Percentiles rank a stretch among this genome's conserved stretches.
Evolutionary conservation across 1,140 invertebrate genomes (phyloP).

Genomic region (Trinorchestia longiramus): DNA sequence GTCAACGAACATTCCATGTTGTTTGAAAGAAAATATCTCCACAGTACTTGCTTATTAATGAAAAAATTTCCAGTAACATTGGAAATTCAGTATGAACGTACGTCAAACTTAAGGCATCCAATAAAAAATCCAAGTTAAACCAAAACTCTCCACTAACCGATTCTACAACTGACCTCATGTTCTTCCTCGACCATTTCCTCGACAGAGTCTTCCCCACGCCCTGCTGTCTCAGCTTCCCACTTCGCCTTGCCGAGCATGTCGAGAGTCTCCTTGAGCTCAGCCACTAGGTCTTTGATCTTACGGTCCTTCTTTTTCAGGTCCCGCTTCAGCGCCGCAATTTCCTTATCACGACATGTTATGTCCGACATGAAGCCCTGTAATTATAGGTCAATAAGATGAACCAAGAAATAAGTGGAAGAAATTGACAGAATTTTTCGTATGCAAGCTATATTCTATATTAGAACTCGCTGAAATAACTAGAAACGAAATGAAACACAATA

Average conservation of each 20-base stretch:
- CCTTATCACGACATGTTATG: conserved; percentile 64
- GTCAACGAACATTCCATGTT: too few species aligned
- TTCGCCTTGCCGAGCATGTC: conserved; percentile 69
- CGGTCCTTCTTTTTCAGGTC: conserved; percentile 70
- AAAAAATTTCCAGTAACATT: not conserved
- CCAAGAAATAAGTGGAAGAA: not conserved
- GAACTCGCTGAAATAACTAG: not conserved
- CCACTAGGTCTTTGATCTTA: conserved; percentile 67
- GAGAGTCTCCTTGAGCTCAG: conserved; percentile 69
- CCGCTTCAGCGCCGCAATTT: conserved; percentile 65
- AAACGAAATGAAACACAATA: not conserved
- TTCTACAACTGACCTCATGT: conserved; percentile 66
- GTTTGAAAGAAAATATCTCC: not conserved
- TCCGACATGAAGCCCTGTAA: conserved; percentile 57
- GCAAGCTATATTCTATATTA: not conserved
- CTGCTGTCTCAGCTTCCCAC: conserved; percentile 69
- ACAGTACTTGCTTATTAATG: not conserved
- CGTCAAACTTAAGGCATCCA: too few species aligned
- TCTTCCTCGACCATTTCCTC: conserved; percentile 69
- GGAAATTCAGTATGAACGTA: not conserved
- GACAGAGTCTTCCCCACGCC: conserved; percentile 68
- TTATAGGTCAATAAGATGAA: not conserved
- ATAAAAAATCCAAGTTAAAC: not conserved
- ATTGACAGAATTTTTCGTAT: not conserved
- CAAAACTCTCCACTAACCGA: not conserved